Evolutionary conservation across 2,888 invertebrate species (phyloP).

Genomic region (Amorpha juglandis): DNA sequence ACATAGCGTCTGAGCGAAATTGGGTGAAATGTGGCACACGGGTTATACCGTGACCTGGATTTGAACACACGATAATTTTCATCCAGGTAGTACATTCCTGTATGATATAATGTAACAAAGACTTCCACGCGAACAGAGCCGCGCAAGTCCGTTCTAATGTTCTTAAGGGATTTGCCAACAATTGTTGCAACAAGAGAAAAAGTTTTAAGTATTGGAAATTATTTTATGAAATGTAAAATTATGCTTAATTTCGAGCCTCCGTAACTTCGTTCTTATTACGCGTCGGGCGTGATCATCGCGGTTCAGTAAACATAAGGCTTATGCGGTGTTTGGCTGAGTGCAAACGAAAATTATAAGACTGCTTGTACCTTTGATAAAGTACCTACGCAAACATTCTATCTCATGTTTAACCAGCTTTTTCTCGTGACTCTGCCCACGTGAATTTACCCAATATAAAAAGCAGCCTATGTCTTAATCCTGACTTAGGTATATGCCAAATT

Average conservation of each 20-base stretch:
- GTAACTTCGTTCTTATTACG: conserved; percentile 1
- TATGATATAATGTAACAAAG: too few species aligned
- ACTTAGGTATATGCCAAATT: too few species aligned
- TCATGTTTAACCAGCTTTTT: neutral
- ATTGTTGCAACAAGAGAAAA: neutral
- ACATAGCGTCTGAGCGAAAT: too few species aligned
- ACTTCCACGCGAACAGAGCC: too few species aligned
- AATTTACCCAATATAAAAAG: too few species aligned
- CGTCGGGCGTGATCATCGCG: conserved; percentile 7
- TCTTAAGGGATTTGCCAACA: neutral
- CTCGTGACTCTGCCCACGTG: too few species aligned
- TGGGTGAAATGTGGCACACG: too few species aligned
- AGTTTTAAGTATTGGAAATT: conserved; percentile 18
- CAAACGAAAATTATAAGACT: conserved; percentile 4
- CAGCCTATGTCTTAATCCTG: too few species aligned
- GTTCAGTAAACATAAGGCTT: conserved; percentile 13
- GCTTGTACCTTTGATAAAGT: neutral
- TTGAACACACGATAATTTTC: too few species aligned
- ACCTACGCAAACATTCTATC: neutral
- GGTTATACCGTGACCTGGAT: too few species aligned
- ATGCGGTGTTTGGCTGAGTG: neutral
- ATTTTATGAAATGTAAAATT: conserved; percentile 22
- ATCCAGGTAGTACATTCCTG: too few species aligned
- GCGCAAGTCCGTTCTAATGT: neutral
- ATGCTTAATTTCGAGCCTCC: conserved; percentile 16